A percentile compares a stretch with the other conserved stretches of the same genome.
phyloP scores from a whole-genome alignment of 2,888 invertebrate genomes.

The Fissipunctia ypsillon region DNA sequence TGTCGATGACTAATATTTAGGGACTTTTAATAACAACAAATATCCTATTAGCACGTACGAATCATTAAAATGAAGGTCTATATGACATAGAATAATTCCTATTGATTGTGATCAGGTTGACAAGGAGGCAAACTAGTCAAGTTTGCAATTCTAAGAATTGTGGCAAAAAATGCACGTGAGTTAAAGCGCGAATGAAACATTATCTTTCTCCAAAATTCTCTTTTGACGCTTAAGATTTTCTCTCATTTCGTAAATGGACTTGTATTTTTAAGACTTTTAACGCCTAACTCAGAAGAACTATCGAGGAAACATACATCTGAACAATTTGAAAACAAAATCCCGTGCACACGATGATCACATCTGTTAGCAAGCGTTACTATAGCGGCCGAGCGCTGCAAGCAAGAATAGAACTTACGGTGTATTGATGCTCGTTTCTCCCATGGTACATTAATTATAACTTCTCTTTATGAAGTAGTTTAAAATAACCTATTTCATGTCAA shows the following conservation, averaged over 20 bases:
- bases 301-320: too few species aligned
- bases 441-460: too few species aligned
- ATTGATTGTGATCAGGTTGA: conserved; percentile 28
- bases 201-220: not conserved
- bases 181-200: too few species aligned
- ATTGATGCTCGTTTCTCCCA: too few species aligned
- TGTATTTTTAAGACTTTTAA: not conserved
- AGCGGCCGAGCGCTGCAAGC: too few species aligned
- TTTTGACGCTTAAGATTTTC: not conserved
- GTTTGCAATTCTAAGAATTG: conserved; percentile 7
- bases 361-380: too few species aligned
- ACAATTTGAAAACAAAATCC: too few species aligned
- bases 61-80: conserved; percentile 25
- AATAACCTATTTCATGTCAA: not conserved
- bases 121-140: conserved; percentile 4
- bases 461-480: not conserved
- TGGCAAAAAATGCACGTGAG: too few species aligned
- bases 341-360: too few species aligned
- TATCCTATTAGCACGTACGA: conserved; percentile 56
- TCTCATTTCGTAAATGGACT: not conserved
- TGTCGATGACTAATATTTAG: conserved; percentile 55
- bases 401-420: too few species aligned
- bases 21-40: conserved; percentile 55
- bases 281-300: too few species aligned
- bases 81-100: conserved; percentile 22